Base-by-base conservation (phyloP, 1,140 invertebrate species). In the Heliothis virescens region DNA sequence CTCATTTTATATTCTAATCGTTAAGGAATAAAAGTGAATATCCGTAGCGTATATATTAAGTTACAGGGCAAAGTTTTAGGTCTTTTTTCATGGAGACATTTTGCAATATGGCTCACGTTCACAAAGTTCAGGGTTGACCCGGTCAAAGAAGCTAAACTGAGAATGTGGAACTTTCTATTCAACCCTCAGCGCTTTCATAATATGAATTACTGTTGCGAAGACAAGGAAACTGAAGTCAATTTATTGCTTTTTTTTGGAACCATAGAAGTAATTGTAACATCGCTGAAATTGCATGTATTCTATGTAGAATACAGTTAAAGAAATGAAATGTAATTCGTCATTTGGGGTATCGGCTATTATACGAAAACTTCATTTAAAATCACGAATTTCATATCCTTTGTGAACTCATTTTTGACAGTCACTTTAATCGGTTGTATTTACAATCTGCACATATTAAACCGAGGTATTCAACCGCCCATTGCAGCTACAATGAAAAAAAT, bases 11-110 rank as follows among this genome's bases (percentile, higher is more conserved):
- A 69, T 78, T 77, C 79, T 78, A 82, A 84, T 82, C 80, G 63
- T 21, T 53, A 82, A 74, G 75, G 79, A 79, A 81, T 82, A 84
- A 77, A 78, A 75, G 57, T 72, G 75, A 77, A 82, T 84, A 82
- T 82, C 72, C 79, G 57, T 52, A 74, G 83, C 83, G 79, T 86
- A 81, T 87, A 86, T 86, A 90, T 81, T 85, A 89, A 88, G 85
- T 87, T 87, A 82, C 79, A 83, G 83, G 81, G 83, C 80, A 87
- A 89, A 91, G 84, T 90, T 90, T 85, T 81, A 79, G 85, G 87
- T 84, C 82, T 84, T 85, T 89, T 89, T 87, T 88, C 83, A 86
- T 84, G 83, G 81, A 83, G 84, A 89, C 85, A 87, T 85, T 86
- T 65, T 83, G 81, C 88, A 88, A 86, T 90, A 89, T 87, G 87